These are phyloP conservation scores for Tyrophagus putrescentiae DNA, from an alignment of 1,140 invertebrate species.

Conservation along the genomic window DNA sequence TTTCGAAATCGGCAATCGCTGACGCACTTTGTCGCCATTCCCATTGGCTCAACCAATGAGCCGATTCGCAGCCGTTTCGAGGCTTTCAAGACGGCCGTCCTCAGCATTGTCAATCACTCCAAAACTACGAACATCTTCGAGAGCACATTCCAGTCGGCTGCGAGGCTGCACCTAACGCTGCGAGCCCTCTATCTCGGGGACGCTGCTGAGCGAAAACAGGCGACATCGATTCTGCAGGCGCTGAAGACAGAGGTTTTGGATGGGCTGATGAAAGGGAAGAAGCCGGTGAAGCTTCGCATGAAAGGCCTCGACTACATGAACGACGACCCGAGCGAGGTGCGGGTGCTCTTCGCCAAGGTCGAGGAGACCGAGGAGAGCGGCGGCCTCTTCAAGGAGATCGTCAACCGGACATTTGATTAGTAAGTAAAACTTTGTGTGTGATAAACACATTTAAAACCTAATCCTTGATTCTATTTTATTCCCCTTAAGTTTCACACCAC, in stretches of 20 bases:
- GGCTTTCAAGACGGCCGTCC: not conserved
- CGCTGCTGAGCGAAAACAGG: not conserved
- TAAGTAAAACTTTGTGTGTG: not conserved
- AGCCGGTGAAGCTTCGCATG: not conserved
- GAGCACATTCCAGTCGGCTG: not conserved
- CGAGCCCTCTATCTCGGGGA: not conserved
- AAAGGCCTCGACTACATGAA: slow-evolving; percentile 14
- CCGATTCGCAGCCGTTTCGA: not conserved
- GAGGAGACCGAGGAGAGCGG: not conserved
- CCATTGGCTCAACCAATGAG: not conserved
- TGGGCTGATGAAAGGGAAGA: not conserved
- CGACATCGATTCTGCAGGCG: not conserved
- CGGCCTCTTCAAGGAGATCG: not conserved
- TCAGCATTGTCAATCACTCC: not conserved
- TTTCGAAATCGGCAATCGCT: not conserved
- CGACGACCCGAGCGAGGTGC: slow-evolving; percentile 1
- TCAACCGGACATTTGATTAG: not conserved
- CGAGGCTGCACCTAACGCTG: not conserved
- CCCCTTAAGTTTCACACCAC: not conserved
- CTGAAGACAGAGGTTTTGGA: not conserved
- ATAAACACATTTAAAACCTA: not conserved
- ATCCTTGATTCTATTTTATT: not conserved
- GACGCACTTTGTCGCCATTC: slow-evolving; percentile 11
- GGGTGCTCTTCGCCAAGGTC: slow-evolving; percentile 2
- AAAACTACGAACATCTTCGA: not conserved